These are phyloP conservation scores for Orchestia grillus DNA, from an alignment of 1,140 invertebrate species.

Conservation along the genomic window DNA sequence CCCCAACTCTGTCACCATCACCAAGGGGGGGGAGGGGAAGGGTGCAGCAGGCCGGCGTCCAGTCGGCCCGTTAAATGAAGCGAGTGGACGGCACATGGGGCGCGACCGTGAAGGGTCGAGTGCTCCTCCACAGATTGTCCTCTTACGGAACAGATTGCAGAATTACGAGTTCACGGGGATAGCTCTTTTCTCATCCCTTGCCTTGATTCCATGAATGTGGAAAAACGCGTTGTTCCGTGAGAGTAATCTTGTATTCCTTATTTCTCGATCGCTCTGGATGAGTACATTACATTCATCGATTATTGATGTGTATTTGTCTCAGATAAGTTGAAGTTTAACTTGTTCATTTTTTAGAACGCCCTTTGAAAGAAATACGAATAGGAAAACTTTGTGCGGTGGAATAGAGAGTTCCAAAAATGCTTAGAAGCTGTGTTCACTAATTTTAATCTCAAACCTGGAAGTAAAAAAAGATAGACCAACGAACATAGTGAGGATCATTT, in stretches of 20 bases:
- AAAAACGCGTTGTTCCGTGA: neutral
- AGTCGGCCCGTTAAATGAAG: neutral
- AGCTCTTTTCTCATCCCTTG: neutral
- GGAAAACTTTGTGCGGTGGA: too few relatives aligned
- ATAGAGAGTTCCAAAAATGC: too few relatives aligned
- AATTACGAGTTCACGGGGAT: neutral
- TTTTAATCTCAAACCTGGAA: too few relatives aligned
- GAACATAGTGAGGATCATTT: too few relatives aligned
- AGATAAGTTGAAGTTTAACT: too few relatives aligned
- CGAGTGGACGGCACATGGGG: neutral
- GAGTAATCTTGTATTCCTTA: neutral
- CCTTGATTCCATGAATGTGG: neutral
- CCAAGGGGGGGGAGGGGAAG: neutral
- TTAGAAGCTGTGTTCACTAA: too few relatives aligned
- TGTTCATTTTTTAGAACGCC: too few relatives aligned
- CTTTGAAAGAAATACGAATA: too few relatives aligned
- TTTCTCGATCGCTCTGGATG: neutral
- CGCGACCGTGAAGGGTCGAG: neutral
- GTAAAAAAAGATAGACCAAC: too few relatives aligned
- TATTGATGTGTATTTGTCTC: too few relatives aligned
- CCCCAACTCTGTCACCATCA: neutral
- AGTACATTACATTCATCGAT: too few relatives aligned
- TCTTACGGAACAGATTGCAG: neutral
- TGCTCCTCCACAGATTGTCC: neutral
- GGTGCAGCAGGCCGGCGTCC: neutral